phyloP scores from a whole-genome alignment of 2,113 vertebrate species.

The Myocastor coypus region DNA sequence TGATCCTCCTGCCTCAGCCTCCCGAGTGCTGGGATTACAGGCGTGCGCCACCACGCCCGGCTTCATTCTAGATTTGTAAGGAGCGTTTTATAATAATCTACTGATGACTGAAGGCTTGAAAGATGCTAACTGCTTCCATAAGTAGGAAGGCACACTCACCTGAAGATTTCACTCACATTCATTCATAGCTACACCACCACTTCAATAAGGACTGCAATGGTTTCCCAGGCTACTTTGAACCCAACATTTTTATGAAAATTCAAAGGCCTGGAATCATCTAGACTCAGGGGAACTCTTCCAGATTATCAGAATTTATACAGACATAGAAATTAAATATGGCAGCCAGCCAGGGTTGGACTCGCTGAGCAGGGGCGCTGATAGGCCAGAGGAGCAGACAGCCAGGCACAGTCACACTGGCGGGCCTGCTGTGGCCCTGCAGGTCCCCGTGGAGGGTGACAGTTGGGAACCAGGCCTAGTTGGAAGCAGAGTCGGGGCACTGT shows the following conservation, averaged over 20 bases:
- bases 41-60: no score
- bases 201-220: background rate
- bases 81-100: background rate
- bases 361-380: background rate
- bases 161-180: background rate
- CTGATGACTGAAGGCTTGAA: background rate
- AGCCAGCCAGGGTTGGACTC: background rate
- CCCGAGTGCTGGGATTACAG: no score
- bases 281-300: background rate
- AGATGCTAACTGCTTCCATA: background rate
- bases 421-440: background rate
- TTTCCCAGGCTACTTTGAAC: background rate
- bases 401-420: background rate
- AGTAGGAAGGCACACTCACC: background rate
- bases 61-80: background rate
- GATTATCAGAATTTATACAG: background rate
- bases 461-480: fast-evolving
- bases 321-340: background rate
- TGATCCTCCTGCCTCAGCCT: no score
- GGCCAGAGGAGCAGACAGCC: background rate
- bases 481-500: no score
- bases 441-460: background rate
- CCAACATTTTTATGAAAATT: background rate
- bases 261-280: background rate
- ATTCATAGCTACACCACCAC: background rate